Evolutionary conservation across 2,797 vertebrate species (phyloP), one percentile per base, ranked within the genome.

Genomic region (Aldrovandia affinis): DNA sequence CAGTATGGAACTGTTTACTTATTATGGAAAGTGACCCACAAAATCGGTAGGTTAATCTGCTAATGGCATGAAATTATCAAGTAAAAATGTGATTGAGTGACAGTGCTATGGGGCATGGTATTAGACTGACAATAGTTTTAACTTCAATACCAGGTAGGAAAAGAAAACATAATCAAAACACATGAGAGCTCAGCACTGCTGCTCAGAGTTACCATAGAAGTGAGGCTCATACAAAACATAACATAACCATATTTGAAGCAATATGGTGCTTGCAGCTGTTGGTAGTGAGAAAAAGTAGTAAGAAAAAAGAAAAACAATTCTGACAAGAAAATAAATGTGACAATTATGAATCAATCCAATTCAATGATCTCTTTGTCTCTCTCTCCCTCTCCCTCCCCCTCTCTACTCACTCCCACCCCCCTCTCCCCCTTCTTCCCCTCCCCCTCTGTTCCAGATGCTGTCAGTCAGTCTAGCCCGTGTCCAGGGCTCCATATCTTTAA

Each of bases 401-500:
- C 78, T 42, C 28, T 15, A 18, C 78, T 33, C 6, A 3, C 33
- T 63, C 18, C 36, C 10, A 25, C 61, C 50, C 47, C 36, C 22
- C 6, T 28, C 10, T 2, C 52, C 33, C 52, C 12, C 18, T 79
- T 42, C 50, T 22, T 47, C 54, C 1, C 5, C n/a, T 63, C 84
- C 63, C 84, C 36, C 61, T 47, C 36, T 75, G 20, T 50, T 33
- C 39, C 96, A 97, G 97, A 96, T 97, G 97, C 93, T 95, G 96
- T 95, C 95, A 96, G 95, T 95, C 93, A 94, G 91, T 84, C 90
- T 93, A 93, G 89, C 92, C 94, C 92, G 91, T 93, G 94, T 94
- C 93, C 93, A 94, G 94, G 92, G 91, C 92, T 91, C 93, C 93
- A 92, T 94, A 93, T 96, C 94, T 94, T 96, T 96, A 96, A 97